A percentile compares a stretch with the other conserved stretches of the same genome.
These are phyloP conservation scores for Potamarius usumacintae DNA, from an alignment of 2,113 vertebrate genomes.

Conservation along the genomic window DNA sequence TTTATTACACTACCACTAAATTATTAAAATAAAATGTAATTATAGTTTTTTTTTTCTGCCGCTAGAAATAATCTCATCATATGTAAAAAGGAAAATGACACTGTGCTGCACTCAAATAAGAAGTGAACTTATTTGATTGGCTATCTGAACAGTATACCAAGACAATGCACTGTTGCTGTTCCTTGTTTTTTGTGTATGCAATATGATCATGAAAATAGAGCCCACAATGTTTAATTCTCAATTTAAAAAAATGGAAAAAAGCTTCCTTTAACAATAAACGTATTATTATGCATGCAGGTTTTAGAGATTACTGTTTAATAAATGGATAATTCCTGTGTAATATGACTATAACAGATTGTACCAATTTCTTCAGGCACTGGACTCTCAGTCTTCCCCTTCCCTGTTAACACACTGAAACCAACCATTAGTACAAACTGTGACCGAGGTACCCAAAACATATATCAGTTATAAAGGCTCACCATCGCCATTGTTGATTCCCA, in stretches of 20 bases:
- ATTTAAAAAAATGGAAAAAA: not conserved
- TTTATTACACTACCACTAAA: not conserved
- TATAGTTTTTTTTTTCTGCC: not conserved
- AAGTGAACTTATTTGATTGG: not conserved
- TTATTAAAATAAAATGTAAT: not conserved
- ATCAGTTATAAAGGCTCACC: constrained; percentile 71
- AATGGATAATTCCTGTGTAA: constrained; percentile 59
- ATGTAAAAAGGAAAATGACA: not conserved
- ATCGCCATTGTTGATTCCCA: constrained; percentile 85
- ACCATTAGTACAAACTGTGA: constrained; percentile 87
- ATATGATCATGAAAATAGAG: constrained; percentile 3
- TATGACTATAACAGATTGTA: constrained; percentile 72
- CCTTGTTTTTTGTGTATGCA: not conserved
- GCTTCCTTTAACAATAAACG: not conserved
- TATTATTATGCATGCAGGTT: constrained; percentile 2
- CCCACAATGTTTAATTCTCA: not conserved
- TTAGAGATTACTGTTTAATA: constrained; percentile 8
- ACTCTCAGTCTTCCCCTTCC: constrained; percentile 83
- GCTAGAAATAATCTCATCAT: not conserved
- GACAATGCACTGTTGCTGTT: not conserved
- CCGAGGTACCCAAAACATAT: constrained; percentile 81
- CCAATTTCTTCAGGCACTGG: constrained; percentile 86
- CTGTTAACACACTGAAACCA: constrained; percentile 85
- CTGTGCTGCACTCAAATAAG: not conserved
- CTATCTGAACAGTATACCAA: not conserved